Base-by-base conservation (phyloP, 2,888 invertebrate genomes). In the Limnephilus rhombicus region DNA sequence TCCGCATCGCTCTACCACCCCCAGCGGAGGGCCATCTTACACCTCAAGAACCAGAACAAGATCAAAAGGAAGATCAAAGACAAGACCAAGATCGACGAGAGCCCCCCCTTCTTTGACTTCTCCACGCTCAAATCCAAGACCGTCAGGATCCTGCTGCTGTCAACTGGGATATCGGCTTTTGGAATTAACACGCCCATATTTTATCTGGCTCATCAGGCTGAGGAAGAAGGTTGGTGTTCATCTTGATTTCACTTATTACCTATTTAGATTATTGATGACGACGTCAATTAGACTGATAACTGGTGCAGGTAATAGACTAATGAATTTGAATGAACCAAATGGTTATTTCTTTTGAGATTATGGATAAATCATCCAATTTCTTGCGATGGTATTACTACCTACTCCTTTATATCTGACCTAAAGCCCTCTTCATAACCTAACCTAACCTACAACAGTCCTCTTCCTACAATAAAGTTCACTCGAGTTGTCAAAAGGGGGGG, bases 1-100 rank as follows among this genome's bases (percentile, higher is more conserved):
- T 98, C 98, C 11, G 98, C 98, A 0, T 98, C 98, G 0, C 96
- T 98, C 13, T 98, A 98, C 95, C 98, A 98, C 95, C 98, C 98
- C 0, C 98, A 98, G 95, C 95, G 98, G 92, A 96, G 98, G 93
- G 98, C 98, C 92, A 98, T 98, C 94, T 96, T 98, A 83, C 98
- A 98, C 95, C 97, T 98, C 94, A 98, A 98, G 95, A 98, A 98
- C 95, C 98, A 98, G 95, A 96, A 95, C 94, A 96, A 96, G 94
- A 96, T 96, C 94, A 98, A 98, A 95, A 96, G 98, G 93, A 98
- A 98, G 95, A 97, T 98, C 96, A 98, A 98, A 95, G 98, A 98
- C 94, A 97, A 97, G 94, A 98, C 97, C 94, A 97, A 97, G 94
- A 94, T 96, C 81, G 98, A 98, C 94, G 98, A 98, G 94, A 97